phyloP scores from a whole-genome alignment of 2,888 invertebrate genomes.

The Pseudeuparius sepicola region DNA sequence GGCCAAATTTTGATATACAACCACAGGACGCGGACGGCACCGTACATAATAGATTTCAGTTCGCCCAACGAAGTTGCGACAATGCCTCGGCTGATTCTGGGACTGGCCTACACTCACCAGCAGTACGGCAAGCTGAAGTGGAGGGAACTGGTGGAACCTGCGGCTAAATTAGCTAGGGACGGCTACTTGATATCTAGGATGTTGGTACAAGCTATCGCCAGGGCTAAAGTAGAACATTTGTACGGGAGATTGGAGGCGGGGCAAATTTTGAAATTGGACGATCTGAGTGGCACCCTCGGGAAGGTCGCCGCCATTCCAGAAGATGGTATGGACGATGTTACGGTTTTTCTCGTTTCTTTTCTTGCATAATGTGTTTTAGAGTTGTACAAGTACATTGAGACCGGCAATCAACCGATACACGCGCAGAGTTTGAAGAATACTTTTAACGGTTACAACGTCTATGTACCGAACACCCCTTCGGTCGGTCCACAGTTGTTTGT shows the following conservation, averaged over 20 bases:
- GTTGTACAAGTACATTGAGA: conserved; percentile 34
- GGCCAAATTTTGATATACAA: conserved; percentile 65
- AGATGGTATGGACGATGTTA: conserved; percentile 34
- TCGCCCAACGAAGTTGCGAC: conserved; percentile 33
- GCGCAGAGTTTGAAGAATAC: conserved; percentile 27
- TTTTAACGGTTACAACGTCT: conserved; percentile 34
- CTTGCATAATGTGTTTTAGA: conserved; percentile 28
- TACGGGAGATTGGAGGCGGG: conserved; percentile 41
- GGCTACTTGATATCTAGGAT: conserved; percentile 44
- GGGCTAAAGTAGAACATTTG: conserved; percentile 34
- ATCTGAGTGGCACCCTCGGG: conserved; percentile 46
- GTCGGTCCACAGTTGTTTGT: conserved; percentile 31
- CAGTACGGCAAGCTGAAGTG: conserved; percentile 48
- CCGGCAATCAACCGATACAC: conserved; percentile 27
- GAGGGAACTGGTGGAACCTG: conserved; percentile 48
- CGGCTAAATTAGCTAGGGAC: conserved; percentile 45
- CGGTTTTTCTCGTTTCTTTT: conserved; percentile 7
- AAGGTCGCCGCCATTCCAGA: conserved; percentile 42
- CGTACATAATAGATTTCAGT: conserved; percentile 50
- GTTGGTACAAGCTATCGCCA: conserved; percentile 39
- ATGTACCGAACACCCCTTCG: conserved; percentile 31
- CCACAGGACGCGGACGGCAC: conserved; percentile 46
- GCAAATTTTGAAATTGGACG: conserved; percentile 39
- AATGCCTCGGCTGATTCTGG: conserved; percentile 51
- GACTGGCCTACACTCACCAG: conserved; percentile 47